Evolutionary conservation across 2,797 vertebrate genomes (phyloP).

Genomic region (Acanthiza pusilla): DNA sequence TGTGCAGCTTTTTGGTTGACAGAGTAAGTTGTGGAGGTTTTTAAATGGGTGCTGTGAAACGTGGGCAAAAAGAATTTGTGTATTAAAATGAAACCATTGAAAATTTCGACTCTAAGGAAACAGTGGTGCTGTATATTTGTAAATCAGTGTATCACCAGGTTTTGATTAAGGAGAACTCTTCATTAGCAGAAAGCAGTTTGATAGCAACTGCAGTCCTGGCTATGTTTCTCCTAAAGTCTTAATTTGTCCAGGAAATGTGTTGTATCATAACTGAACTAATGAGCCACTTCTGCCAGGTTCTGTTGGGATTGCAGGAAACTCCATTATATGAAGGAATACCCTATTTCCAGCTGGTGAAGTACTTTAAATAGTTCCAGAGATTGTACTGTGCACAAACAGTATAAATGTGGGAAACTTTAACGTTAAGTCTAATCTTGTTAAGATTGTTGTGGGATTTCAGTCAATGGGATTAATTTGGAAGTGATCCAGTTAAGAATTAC

Average conservation of each 20-base stretch:
- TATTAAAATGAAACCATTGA: background rate
- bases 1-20: background rate
- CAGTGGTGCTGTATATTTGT: background rate
- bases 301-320: background rate
- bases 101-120: background rate
- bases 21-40: background rate
- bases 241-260: background rate
- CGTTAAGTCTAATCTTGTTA: background rate
- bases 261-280: background rate
- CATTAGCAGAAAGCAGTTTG: background rate
- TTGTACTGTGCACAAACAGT: background rate
- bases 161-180: background rate
- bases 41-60: background rate
- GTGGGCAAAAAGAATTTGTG: background rate
- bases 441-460: background rate
- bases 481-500: slow-evolving; percentile 1
- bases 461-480: slow-evolving; percentile 29
- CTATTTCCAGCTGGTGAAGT: background rate
- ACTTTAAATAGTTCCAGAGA: background rate
- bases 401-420: background rate
- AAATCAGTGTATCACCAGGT: background rate
- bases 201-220: background rate
- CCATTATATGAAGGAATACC: background rate
- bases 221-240: background rate
- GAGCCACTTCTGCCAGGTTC: background rate